These are phyloP conservation scores for Yponomeuta evonymella DNA, from an alignment of 2,888 invertebrate species.

Conservation along the genomic window DNA sequence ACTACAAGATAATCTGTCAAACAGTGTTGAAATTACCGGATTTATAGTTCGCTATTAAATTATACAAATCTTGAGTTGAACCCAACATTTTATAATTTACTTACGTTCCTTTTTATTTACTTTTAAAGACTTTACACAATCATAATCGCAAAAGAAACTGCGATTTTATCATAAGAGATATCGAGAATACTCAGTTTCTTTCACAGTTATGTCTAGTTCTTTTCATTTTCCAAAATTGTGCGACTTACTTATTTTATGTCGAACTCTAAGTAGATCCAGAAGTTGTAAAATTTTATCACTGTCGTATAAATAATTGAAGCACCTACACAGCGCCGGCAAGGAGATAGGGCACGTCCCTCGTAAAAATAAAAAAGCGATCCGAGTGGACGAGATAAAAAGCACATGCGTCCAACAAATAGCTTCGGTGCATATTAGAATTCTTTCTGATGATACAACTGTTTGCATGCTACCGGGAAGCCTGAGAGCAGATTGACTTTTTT, in stretches of 20 bases:
- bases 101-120: no score
- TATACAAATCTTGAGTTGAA: no score
- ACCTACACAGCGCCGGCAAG: background rate
- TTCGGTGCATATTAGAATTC: background rate
- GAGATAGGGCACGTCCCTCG: conserved; percentile 8
- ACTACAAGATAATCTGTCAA: no score
- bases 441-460: background rate
- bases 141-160: no score
- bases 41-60: no score
- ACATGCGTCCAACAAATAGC: background rate
- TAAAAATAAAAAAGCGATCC: conserved; percentile 15
- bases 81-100: no score
- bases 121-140: no score
- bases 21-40: no score
- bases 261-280: conserved; percentile 8
- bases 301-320: conserved; percentile 13
- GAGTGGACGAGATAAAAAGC: conserved; percentile 2
- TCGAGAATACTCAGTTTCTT: no score
- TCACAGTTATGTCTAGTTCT: background rate
- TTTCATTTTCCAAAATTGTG: background rate
- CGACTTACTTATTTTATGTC: background rate
- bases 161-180: no score
- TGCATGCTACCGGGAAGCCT: no score
- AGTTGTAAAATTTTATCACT: conserved; percentile 12
- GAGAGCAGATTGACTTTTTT: no score